Percentiles rank a stretch among this genome's conserved stretches.
phyloP scores from a whole-genome alignment of 2,797 vertebrate species.

The Aulostomus chinensis region DNA sequence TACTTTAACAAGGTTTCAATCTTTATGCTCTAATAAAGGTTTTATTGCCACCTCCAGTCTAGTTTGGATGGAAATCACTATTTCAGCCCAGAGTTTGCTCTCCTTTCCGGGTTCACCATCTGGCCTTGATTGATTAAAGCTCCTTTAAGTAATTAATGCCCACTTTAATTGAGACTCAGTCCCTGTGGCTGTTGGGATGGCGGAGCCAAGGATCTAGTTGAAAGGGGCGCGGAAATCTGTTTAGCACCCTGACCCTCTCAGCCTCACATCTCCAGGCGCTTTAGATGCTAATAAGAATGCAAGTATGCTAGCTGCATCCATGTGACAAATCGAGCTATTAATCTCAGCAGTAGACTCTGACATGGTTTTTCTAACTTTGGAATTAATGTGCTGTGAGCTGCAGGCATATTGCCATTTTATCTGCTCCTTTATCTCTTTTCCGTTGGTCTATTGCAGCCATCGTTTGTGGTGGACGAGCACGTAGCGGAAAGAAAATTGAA shows the following conservation, averaged over 20 bases:
- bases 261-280: constrained; percentile 62
- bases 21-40: constrained; percentile 17
- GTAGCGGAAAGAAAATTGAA: constrained; percentile 62
- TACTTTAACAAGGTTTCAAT: no score
- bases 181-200: constrained; percentile 60
- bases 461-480: constrained; percentile 46
- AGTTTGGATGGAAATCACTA: constrained; percentile 32
- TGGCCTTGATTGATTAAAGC: constrained; percentile 81
- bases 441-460: constrained; percentile 43
- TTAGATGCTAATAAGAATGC: constrained; percentile 68
- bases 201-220: constrained; percentile 56
- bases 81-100: constrained; percentile 46
- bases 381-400: constrained; percentile 48
- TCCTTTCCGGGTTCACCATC: constrained; percentile 69
- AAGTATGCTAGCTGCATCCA: constrained; percentile 57
- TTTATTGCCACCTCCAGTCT: constrained; percentile 35
- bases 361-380: constrained; percentile 47
- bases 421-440: constrained; percentile 53
- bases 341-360: constrained; percentile 58
- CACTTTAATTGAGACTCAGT: constrained; percentile 75
- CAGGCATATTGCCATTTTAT: constrained; percentile 43
- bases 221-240: constrained; percentile 69
- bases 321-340: constrained; percentile 68
- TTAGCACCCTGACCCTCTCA: constrained; percentile 70
- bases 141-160: constrained; percentile 80